These are phyloP conservation scores for Heteromyza rotundicornis DNA, from an alignment of 2,888 invertebrate species.

Conservation along the genomic window DNA sequence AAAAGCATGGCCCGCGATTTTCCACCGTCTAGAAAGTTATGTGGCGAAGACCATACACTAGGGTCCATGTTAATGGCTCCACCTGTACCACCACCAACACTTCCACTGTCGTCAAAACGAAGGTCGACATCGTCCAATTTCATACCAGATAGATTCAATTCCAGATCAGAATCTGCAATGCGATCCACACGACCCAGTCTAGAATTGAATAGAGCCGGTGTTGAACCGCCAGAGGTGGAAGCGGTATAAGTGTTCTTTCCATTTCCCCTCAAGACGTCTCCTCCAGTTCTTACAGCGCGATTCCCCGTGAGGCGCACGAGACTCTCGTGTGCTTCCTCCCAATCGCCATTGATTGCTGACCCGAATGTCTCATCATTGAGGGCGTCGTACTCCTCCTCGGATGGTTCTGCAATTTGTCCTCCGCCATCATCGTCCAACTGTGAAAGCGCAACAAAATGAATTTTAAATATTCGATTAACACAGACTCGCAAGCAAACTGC, in stretches of 20 bases:
- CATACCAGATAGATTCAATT: conserved; percentile 58
- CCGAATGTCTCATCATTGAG: conserved; percentile 94
- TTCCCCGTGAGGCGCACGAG: conserved; percentile 64
- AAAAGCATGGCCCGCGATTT: neutral
- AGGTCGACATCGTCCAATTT: conserved; percentile 61
- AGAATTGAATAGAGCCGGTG: conserved; percentile 24
- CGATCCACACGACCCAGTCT: conserved; percentile 32
- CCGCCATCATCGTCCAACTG: conserved; percentile 56
- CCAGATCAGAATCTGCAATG: conserved; percentile 58
- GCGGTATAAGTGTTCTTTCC: neutral
- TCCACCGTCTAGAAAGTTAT: conserved; percentile 10
- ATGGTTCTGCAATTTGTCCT: conserved; percentile 69
- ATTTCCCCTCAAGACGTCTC: conserved; percentile 28
- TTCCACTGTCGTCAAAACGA: conserved; percentile 53
- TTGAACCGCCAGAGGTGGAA: conserved; percentile 26
- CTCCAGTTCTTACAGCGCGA: conserved; percentile 27
- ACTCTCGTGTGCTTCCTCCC: conserved; percentile 77
- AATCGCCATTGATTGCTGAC: conserved; percentile 74
- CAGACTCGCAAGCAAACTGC: neutral
- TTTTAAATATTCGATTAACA: neutral
- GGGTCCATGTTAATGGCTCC: conserved; percentile 57
- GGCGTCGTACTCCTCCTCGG: conserved; percentile 88
- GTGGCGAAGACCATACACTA: conserved; percentile 63
- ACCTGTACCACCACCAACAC: conserved; percentile 28
- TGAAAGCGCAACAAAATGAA: conserved; percentile 20